Evolutionary conservation across 2,113 vertebrate genomes (phyloP).

Genomic region (Corvus moneduloides): DNA sequence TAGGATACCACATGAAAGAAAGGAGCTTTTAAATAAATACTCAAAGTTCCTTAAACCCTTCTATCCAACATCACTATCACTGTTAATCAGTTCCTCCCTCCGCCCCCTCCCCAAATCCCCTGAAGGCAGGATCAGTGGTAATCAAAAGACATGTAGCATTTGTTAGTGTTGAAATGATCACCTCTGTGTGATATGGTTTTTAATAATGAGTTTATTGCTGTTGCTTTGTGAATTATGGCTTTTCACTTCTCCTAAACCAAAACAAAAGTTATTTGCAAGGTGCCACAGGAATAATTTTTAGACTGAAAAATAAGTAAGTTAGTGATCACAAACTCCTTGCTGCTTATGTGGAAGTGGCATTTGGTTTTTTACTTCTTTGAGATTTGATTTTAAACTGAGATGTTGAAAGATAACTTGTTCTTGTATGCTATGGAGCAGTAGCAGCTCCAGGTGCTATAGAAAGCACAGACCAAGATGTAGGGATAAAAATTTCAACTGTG

Average conservation of each 20-base stretch:
- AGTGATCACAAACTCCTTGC: neutral
- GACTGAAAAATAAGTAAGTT: neutral
- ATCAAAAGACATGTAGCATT: slow-evolving; percentile 22
- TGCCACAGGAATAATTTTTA: neutral
- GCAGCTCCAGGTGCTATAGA: neutral
- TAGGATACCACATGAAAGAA: slow-evolving; percentile 36
- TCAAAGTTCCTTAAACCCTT: neutral
- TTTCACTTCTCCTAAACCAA: slow-evolving; percentile 8
- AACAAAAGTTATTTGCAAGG: neutral
- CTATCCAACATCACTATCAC: neutral
- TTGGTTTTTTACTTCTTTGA: neutral
- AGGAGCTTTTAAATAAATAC: neutral
- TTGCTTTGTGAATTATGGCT: neutral
- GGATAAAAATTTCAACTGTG: neutral
- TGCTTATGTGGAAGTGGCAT: neutral
- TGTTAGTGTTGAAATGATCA: neutral
- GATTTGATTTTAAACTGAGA: neutral
- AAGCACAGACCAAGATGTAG: neutral
- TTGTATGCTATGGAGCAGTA: neutral
- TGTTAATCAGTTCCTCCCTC: slow-evolving; percentile 15
- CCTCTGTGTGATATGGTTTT: slow-evolving; percentile 11
- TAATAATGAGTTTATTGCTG: slow-evolving; percentile 27
- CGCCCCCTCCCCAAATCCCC: neutral
- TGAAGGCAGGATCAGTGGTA: neutral
- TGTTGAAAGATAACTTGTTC: neutral